Percentiles rank a stretch among this genome's conserved stretches.
Evolutionary conservation across 2,113 vertebrate species (phyloP).

Genomic region (Notarius quadriscutis): DNA sequence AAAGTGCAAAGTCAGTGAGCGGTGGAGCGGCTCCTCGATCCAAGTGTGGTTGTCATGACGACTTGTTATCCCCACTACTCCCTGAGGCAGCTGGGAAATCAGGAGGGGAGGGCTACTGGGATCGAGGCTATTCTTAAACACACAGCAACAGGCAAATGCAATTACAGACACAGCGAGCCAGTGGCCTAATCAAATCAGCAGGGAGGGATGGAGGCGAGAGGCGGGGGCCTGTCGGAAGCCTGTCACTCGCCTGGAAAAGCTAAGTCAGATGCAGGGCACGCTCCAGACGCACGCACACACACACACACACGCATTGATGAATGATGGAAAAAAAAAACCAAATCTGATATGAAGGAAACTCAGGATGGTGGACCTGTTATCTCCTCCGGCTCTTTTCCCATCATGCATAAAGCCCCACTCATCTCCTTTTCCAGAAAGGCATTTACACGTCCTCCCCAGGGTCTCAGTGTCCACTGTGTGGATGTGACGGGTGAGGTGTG

Average conservation of each 20-base stretch:
- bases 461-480: slow-evolving; percentile 17
- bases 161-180: slow-evolving; percentile 69
- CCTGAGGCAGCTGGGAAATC: slow-evolving; percentile 55
- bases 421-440: slow-evolving; percentile 3
- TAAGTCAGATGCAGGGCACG: slow-evolving; percentile 50
- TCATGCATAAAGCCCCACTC: not conserved
- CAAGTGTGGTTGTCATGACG: slow-evolving; percentile 56
- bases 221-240: slow-evolving; percentile 57
- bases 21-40: slow-evolving; percentile 33
- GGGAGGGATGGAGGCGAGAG: slow-evolving; percentile 61
- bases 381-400: not conserved
- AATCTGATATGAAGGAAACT: slow-evolving; percentile 20
- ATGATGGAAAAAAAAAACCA: slow-evolving; percentile 10
- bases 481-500: slow-evolving; percentile 53
- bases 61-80: slow-evolving; percentile 54
- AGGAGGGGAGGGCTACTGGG: slow-evolving; percentile 59
- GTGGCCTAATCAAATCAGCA: slow-evolving; percentile 71
- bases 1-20: slow-evolving; percentile 54
- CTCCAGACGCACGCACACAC: slow-evolving; percentile 7
- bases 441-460: not conserved
- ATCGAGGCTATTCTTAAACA: slow-evolving; percentile 73
- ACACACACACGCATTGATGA: slow-evolving; percentile 12
- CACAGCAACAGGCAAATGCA: slow-evolving; percentile 74
- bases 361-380: not conserved
- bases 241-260: slow-evolving; percentile 59